Conservation (phyloP, 2,797 vertebrate species). For the Microcaecilia unicolor region DNA sequence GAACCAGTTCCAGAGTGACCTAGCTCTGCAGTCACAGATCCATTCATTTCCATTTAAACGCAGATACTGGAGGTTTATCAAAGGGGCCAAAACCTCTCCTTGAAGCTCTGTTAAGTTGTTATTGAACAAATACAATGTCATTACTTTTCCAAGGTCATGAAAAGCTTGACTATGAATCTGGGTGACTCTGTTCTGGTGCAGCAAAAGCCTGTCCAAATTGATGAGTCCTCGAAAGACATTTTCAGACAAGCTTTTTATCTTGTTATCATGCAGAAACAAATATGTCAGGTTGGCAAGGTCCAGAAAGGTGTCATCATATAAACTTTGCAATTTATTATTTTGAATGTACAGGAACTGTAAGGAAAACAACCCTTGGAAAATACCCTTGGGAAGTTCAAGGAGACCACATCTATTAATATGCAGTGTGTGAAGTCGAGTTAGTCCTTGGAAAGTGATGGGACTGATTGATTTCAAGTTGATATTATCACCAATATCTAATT, state of each 20-base stretch:
- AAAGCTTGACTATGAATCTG: slow-evolving; percentile 78
- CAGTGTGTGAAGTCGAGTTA: slow-evolving; percentile 85
- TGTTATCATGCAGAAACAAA: slow-evolving; percentile 93
- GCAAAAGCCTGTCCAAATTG: slow-evolving; percentile 83
- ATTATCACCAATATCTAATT: slow-evolving; percentile 94
- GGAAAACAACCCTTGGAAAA: slow-evolving; percentile 84
- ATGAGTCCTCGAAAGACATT: slow-evolving; percentile 83
- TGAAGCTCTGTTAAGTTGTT: slow-evolving; percentile 87
- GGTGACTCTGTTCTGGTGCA: slow-evolving; percentile 87
- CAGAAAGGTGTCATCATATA: slow-evolving; percentile 85
- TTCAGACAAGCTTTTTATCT: slow-evolving; percentile 85
- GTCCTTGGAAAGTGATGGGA: slow-evolving; percentile 79
- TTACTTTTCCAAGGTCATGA: slow-evolving; percentile 80
- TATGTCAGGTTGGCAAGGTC: slow-evolving; percentile 95
- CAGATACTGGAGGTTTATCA: slow-evolving; percentile 85
- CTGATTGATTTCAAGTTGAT: slow-evolving; percentile 79
- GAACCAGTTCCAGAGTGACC: slow-evolving; percentile 93
- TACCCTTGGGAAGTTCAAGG: slow-evolving; percentile 77
- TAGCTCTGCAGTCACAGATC: slow-evolving; percentile 92
- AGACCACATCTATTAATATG: slow-evolving; percentile 92
- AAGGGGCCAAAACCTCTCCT: slow-evolving; percentile 77
- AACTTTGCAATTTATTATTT: slow-evolving; percentile 80
- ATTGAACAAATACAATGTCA: slow-evolving; percentile 89
- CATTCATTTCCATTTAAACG: slow-evolving; percentile 94
- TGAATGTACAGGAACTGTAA: slow-evolving; percentile 95